Conservation (phyloP, 2,113 vertebrate genomes). For the Austrofundulus limnaeus region DNA sequence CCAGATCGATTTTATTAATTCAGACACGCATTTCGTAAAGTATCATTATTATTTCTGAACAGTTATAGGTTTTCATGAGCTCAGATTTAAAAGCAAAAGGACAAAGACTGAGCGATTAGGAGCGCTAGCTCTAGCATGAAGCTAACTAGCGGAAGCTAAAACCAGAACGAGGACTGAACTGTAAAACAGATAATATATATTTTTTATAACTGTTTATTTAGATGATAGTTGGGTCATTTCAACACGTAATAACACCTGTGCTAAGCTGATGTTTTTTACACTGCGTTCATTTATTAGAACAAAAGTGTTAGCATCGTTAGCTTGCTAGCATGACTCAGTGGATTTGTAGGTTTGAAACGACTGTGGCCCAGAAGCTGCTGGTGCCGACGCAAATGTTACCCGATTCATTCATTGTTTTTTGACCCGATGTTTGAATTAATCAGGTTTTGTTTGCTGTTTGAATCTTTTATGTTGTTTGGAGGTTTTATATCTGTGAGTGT, state of each 20-base stretch:
- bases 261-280: neutral
- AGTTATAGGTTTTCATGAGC: neutral
- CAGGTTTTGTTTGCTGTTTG: neutral
- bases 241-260: too few species aligned
- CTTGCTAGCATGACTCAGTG: constrained; percentile 83
- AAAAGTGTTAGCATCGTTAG: constrained; percentile 34
- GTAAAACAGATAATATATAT: neutral
- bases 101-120: constrained; percentile 13
- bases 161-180: too few species aligned
- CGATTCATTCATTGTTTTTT: too few species aligned
- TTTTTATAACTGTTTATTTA: neutral
- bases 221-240: neutral
- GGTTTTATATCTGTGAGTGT: too few species aligned
- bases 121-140: constrained; percentile 13
- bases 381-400: too few species aligned
- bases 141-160: constrained; percentile 1
- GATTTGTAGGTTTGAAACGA: constrained; percentile 78
- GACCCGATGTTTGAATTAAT: fast-evolving
- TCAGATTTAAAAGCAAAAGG: constrained; percentile 28
- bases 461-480: too few species aligned
- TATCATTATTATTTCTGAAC: neutral
- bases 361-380: constrained; percentile 71
- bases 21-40: neutral
- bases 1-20: neutral
- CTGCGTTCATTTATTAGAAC: neutral